Evolutionary conservation across 2,888 invertebrate species (phyloP).

Genomic region (Entomobrya proxima): DNA sequence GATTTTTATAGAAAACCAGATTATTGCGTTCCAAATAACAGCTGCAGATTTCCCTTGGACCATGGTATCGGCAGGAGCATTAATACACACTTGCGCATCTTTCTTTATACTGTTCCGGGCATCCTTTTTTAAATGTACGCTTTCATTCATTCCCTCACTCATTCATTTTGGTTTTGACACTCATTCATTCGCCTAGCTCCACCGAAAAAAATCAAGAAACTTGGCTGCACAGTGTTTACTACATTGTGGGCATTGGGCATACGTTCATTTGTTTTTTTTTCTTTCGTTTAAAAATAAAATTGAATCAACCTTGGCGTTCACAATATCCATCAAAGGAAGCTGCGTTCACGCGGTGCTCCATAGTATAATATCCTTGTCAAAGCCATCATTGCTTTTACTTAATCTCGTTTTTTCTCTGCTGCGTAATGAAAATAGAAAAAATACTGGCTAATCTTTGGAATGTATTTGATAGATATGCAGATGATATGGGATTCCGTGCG

Average conservation of each 20-base stretch:
- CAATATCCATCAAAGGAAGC: neutral
- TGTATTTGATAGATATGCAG: neutral
- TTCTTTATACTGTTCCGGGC: too few species aligned
- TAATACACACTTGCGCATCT: too few species aligned
- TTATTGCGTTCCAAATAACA: neutral
- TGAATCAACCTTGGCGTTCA: conserved; percentile 22
- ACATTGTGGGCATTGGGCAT: neutral
- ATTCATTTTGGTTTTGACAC: conserved; percentile 30
- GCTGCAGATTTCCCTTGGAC: conserved; percentile 54
- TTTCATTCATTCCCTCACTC: conserved; percentile 40
- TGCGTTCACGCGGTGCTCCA: neutral
- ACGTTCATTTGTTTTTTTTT: neutral
- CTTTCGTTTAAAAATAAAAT: conserved; percentile 10
- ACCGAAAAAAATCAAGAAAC: neutral
- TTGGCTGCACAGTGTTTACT: neutral
- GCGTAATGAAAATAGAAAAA: conserved; percentile 2
- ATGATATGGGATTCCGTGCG: neutral
- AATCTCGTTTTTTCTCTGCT: conserved; percentile 7
- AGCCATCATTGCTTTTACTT: conserved; percentile 33
- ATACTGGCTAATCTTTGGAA: neutral
- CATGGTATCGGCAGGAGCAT: conserved; percentile 26
- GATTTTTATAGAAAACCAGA: neutral
- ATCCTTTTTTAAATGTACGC: neutral
- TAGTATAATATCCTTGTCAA: conserved; percentile 20
- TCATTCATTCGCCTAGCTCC: conserved; percentile 4